A percentile compares a stretch with the other conserved stretches of the same genome.
Conservation (phyloP, 2,797 vertebrate species). For the Esox lucius region DNA sequence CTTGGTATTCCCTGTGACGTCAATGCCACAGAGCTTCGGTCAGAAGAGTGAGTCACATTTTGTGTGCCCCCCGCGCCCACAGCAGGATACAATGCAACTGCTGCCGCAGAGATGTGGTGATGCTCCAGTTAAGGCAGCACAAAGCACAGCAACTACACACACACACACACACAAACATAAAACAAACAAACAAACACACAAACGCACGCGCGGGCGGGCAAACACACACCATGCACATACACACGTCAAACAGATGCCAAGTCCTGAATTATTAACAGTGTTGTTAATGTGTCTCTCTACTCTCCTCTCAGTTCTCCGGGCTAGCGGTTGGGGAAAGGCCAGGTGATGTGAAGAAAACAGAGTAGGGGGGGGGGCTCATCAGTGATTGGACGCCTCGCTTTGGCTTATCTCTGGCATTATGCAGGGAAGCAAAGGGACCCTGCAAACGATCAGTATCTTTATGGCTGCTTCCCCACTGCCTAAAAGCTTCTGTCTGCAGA, state of each 20-base stretch:
- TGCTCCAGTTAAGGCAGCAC: constrained; percentile 48
- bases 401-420: constrained; percentile 37
- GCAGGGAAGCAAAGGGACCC: constrained; percentile 40
- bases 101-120: constrained; percentile 39
- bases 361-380: constrained; percentile 19
- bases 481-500: background rate
- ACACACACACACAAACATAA: constrained; percentile 13
- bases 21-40: background rate
- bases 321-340: background rate
- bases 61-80: background rate
- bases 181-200: constrained; percentile 31
- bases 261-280: constrained; percentile 58
- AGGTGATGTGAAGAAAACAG: background rate
- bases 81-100: background rate
- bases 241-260: constrained; percentile 57
- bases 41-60: constrained; percentile 6
- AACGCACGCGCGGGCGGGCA: constrained; percentile 28
- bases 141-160: constrained; percentile 19
- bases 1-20: background rate
- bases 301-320: background rate
- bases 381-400: constrained; percentile 34
- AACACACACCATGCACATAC: constrained; percentile 12
- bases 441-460: constrained; percentile 37
- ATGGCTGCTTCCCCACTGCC: background rate
- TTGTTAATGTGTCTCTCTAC: background rate